Evolutionary conservation across 2,797 vertebrate species (phyloP), one percentile per base, ranked within the genome.

Genomic region (Ciconia nigra): DNA sequence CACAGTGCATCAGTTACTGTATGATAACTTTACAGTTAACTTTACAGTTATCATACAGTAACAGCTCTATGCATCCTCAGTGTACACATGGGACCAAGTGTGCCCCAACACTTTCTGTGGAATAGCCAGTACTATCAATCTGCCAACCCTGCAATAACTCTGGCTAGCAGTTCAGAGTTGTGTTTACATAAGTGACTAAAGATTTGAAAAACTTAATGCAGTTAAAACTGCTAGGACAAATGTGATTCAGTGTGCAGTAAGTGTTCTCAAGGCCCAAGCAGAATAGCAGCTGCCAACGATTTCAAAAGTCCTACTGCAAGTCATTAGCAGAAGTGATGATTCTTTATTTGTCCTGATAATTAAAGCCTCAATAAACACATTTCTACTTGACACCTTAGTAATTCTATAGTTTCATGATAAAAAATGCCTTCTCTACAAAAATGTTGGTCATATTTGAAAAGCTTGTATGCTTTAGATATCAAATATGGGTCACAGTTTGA

Each of bases 51-150:
- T 2, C 41, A 29, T 1, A 49, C 17, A 55, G 46, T 7, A 72
- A 52, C 54, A 80, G 44, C 35, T 70, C 57, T 39, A 13, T 0
- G 1, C 24, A 28, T 42, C 25, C 47, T 54, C 1, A 0, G 41
- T 0, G 0, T 15, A 47, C 35, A n/a, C 3, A 0, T 1, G 8
- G 63, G 49, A 72, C 15, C 29, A 63, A 41, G 26, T 0, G 4
- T 18, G 31, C 46, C 52, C 70, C 46, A 49, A 20, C 31, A 29
- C 26, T 2, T 55, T 20, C n/a, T 41, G 42, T 28, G 51, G 28
- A 83, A 65, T 0, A 61, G 17, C 31, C 41, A 44, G 24, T 8
- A 47, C 26, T 21, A 29, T 9, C 24, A 3, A 55, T 8, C n/a
- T 63, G 67, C 24, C 52, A 81, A 11, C 5, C 2, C 29, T 12